Base-by-base conservation (phyloP, 64 coral and sea anemone species). In the Stichodactyla mertensii region DNA sequence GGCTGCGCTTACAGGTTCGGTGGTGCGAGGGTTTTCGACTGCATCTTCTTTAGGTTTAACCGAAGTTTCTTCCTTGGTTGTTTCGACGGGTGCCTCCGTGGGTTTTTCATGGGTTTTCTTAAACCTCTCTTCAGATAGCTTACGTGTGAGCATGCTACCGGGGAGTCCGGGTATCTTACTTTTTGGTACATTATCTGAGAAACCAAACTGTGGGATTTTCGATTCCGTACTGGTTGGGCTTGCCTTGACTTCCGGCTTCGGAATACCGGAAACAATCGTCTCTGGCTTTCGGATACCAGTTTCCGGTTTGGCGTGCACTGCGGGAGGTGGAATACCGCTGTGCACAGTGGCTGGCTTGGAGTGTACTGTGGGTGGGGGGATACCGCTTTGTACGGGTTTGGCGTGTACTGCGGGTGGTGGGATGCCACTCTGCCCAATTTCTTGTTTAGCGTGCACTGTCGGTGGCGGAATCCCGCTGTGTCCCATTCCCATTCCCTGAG, bases 151-250 rank as follows among this genome's bases (percentile, higher is more conserved):
- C 2, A 52, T 81, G 28, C 79, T 79, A 31, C 62, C 88, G 10
- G 80, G 61, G 22, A 11, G 12, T 7, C 81, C 88, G 1, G 88
- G 88, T 61, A 84, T 84, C n/a, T 52, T 86, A 84, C 70, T 90
- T 20, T 52, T 55, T 71, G 57, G 80, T 2, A 22, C 12, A 12
- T 4, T 61, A 16, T 89, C 88, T 5, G 78, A 20, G 15, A 16
- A 51, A 54, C 69, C 27, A 13, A 81, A 81, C 78, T 81, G 78
- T 53, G 78, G 78, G 54, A 81, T 81, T 53, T 81, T 81, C 20
- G 78, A 81, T 81, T 81, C 78, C 6, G 31, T 10, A 6, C 14
- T 81, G 9, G 78, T 81, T 52, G 78, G 51, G 19, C 51, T 81
- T 81, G 36, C 6, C 26, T 81, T 81, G 6, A 54, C 78, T 81